Percentiles rank a stretch among this genome's conserved stretches.
These are phyloP conservation scores for Erebia ligea DNA, from an alignment of 2,888 invertebrate genomes.

Conservation along the genomic window DNA sequence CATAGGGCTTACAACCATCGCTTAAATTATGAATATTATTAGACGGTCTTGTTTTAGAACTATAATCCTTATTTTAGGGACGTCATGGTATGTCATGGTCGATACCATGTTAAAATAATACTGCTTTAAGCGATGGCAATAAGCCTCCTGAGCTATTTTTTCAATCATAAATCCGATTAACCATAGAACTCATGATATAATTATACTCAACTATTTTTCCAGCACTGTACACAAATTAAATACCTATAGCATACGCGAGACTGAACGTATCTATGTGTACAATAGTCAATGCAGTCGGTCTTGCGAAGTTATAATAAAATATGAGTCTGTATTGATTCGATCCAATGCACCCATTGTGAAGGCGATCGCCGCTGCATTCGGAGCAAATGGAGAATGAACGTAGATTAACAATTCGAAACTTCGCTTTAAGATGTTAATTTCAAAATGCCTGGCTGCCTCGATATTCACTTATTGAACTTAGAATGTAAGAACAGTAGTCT, in stretches of 20 bases:
- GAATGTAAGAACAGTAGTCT: slow-evolving; percentile 34
- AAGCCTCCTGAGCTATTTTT: too few species aligned
- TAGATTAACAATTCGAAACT: slow-evolving; percentile 74
- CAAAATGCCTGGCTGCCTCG: slow-evolving; percentile 44
- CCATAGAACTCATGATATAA: too few species aligned
- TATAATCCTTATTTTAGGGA: too few species aligned
- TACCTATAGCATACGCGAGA: neutral
- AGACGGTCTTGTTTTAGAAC: too few species aligned
- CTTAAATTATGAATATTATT: too few species aligned
- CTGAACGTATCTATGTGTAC: slow-evolving; percentile 4
- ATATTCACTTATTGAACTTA: slow-evolving; percentile 43
- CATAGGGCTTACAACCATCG: too few species aligned
- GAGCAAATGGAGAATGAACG: slow-evolving; percentile 76
- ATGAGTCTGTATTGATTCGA: slow-evolving; percentile 47
- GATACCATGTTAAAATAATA: too few species aligned
- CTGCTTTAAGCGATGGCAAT: too few species aligned
- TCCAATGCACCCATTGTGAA: slow-evolving; percentile 72
- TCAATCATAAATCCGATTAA: too few species aligned
- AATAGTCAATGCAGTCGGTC: slow-evolving; percentile 18
- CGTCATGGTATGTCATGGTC: too few species aligned
- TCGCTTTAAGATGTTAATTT: slow-evolving; percentile 62
- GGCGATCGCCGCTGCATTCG: slow-evolving; percentile 63
- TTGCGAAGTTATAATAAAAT: slow-evolving; percentile 37
- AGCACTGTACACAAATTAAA: neutral
- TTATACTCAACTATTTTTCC: neutral